A percentile compares a stretch with the other conserved stretches of the same genome.
Evolutionary conservation across 2,113 vertebrate species (phyloP).

Genomic region (Suricata suricatta): DNA sequence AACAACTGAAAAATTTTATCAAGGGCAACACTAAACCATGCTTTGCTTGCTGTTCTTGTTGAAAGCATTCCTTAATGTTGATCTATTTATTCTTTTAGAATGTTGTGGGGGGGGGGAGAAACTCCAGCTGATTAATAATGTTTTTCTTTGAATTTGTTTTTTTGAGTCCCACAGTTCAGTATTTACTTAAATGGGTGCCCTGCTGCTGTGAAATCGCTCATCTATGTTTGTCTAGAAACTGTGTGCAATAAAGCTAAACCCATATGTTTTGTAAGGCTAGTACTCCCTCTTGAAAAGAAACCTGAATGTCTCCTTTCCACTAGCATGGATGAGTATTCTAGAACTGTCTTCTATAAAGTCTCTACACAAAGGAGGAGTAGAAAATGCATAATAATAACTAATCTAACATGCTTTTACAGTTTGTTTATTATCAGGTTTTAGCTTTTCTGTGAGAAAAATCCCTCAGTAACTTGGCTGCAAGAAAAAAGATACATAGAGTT

Average conservation of each 20-base stretch:
- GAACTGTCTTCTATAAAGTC: neutral
- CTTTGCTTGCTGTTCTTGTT: slow-evolving; percentile 51
- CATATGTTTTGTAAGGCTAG: slow-evolving; percentile 55
- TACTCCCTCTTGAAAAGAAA: slow-evolving; percentile 7
- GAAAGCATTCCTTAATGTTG: slow-evolving; percentile 70
- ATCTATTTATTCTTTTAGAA: slow-evolving; percentile 67
- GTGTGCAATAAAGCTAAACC: slow-evolving; percentile 62
- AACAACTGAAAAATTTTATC: slow-evolving; percentile 6
- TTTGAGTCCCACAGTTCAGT: slow-evolving; percentile 70
- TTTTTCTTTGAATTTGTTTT: slow-evolving; percentile 77
- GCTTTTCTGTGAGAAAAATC: neutral
- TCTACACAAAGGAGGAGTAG: neutral
- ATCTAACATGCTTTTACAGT: neutral
- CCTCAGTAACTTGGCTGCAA: neutral
- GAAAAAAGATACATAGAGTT: neutral
- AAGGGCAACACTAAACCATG: neutral
- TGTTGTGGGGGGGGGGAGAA: neutral
- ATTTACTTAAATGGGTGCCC: slow-evolving; percentile 73
- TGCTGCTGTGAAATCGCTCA: slow-evolving; percentile 54
- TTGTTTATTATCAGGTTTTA: neutral
- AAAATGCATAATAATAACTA: neutral
- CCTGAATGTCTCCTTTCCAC: neutral
- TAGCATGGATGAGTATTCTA: neutral
- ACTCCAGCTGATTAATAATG: slow-evolving; percentile 78
- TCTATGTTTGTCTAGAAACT: slow-evolving; percentile 71